These are phyloP conservation scores for Antitype chi DNA, from an alignment of 2,888 invertebrate genomes.

Conservation along the genomic window DNA sequence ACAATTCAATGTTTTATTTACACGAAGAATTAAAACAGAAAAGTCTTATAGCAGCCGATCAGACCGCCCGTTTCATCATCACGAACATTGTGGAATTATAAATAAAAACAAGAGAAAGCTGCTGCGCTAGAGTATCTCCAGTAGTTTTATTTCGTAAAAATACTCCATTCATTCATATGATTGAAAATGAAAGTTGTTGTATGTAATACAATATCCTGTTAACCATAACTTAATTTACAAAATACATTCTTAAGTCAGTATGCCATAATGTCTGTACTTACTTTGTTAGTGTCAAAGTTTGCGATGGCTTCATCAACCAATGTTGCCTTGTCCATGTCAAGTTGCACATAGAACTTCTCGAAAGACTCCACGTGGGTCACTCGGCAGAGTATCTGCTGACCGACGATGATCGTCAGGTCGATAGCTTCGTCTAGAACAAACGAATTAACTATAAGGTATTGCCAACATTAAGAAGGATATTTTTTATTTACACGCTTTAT, in stretches of 20 bases:
- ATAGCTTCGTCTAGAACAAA: conserved; percentile 85
- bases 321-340: conserved; percentile 84
- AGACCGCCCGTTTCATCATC: background rate
- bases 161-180: background rate
- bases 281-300: conserved; percentile 78
- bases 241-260: background rate
- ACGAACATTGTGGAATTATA: background rate
- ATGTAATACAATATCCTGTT: background rate
- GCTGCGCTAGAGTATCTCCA: background rate
- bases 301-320: conserved; percentile 83
- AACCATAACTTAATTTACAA: background rate
- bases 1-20: background rate
- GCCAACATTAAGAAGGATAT: background rate
- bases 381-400: conserved; percentile 85
- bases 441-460: background rate
- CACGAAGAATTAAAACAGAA: background rate
- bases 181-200: background rate
- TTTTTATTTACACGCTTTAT: no score
- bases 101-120: background rate
- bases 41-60: background rate
- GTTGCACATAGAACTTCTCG: conserved; percentile 83
- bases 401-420: conserved; percentile 85
- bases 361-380: conserved; percentile 85
- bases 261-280: conserved; percentile 61
- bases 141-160: background rate